Conservation (phyloP, 2,113 vertebrate species). For the Grammomys surdaster region DNA sequence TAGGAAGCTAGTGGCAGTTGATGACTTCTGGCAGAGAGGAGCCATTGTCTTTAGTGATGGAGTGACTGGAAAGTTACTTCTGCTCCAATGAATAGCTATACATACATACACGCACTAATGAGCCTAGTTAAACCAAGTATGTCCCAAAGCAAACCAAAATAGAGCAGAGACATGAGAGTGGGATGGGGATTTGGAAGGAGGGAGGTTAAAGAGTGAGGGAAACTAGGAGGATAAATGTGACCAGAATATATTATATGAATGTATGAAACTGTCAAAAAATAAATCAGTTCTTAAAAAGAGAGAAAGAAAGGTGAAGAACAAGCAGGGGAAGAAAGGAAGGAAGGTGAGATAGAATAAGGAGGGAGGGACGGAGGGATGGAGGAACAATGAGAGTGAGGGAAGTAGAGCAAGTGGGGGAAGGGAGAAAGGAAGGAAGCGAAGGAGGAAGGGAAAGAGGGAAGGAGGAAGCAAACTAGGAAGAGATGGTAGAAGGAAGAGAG, state of each 20-base stretch:
- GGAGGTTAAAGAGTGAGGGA: fast-evolving
- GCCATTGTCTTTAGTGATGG: not conserved
- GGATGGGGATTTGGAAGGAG: too few relatives aligned
- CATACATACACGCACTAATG: too few relatives aligned
- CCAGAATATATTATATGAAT: not conserved
- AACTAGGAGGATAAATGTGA: too few relatives aligned
- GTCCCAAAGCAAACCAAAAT: not conserved
- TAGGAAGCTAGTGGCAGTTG: not conserved
- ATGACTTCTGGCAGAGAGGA: too few relatives aligned
- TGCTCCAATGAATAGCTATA: not conserved
- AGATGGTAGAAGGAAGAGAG: not conserved
- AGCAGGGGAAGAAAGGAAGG: fast-evolving
- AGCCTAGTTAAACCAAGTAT: not conserved
- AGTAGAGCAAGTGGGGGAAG: fast-evolving
- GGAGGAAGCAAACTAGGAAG: too few relatives aligned
- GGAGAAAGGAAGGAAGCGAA: not conserved
- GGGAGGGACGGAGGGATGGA: too few relatives aligned
- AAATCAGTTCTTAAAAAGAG: too few relatives aligned
- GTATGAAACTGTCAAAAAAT: not conserved
- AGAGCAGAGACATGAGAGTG: not conserved
- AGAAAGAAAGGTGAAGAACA: fast-evolving
- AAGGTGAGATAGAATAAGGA: not conserved
- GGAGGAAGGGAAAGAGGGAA: too few relatives aligned
- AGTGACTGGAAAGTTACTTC: not conserved
- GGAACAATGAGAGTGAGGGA: too few relatives aligned